phyloP scores from a whole-genome alignment of 2,888 invertebrate species.

The Stenichneumon culpator region DNA sequence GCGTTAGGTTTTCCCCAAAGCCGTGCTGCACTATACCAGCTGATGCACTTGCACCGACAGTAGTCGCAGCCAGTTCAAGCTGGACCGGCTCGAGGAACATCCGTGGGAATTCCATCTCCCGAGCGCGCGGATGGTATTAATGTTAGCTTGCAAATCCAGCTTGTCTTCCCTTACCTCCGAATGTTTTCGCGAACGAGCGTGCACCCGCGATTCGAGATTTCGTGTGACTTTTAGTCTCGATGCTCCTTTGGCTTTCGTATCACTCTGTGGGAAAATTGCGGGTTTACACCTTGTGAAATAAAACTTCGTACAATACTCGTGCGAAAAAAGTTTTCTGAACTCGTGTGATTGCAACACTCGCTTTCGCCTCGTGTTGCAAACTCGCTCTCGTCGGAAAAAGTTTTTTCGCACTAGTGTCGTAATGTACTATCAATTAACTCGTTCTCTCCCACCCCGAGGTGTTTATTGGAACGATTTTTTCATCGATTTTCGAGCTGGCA shows the following conservation, averaged over 20 bases:
- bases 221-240: slow-evolving; percentile 42
- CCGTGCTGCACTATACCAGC: neutral
- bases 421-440: slow-evolving; percentile 59
- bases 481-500: slow-evolving; percentile 9
- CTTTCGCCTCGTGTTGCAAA: too few species aligned
- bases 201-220: neutral
- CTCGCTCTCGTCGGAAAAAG: too few species aligned
- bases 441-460: neutral
- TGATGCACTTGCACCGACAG: neutral
- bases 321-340: too few species aligned
- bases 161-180: slow-evolving; percentile 1
- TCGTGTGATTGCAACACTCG: too few species aligned
- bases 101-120: slow-evolving; percentile 56
- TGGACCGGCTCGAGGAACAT: slow-evolving; percentile 46
- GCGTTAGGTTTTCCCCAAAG: slow-evolving; percentile 48
- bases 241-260: slow-evolving; percentile 49
- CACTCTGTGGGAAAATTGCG: too few species aligned
- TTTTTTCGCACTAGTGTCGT: too few species aligned
- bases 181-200: slow-evolving; percentile 20
- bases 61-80: slow-evolving; percentile 26
- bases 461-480: slow-evolving; percentile 38
- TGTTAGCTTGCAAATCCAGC: slow-evolving; percentile 50
- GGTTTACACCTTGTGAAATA: too few species aligned
- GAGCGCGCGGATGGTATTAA: slow-evolving; percentile 47
- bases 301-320: too few species aligned